phyloP scores from a whole-genome alignment of 2,113 vertebrate genomes.

The Falco punctatus region DNA sequence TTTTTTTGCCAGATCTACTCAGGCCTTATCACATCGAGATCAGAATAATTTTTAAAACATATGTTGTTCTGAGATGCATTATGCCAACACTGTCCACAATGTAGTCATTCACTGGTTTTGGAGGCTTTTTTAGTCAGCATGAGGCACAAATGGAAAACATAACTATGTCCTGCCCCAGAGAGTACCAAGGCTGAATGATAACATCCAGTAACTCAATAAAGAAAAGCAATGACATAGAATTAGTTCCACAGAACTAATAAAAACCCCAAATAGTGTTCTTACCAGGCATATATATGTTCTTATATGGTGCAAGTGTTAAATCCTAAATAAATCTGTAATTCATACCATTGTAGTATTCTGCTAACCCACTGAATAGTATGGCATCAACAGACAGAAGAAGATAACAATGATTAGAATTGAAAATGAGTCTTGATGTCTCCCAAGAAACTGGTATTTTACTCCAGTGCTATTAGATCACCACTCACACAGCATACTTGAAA shows the following conservation, averaged over 20 bases:
- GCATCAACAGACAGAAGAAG: not conserved
- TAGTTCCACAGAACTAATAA: not conserved
- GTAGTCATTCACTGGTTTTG: not conserved
- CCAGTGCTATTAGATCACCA: not conserved
- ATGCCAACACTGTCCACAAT: not conserved
- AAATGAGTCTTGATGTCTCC: not conserved
- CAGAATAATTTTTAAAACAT: not conserved
- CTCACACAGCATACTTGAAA: not conserved
- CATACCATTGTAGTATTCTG: not conserved
- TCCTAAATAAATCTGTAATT: not conserved
- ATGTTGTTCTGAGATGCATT: not conserved
- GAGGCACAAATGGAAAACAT: not conserved
- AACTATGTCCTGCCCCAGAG: not conserved
- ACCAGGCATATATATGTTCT: not conserved
- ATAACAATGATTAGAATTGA: not conserved
- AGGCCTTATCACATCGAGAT: not conserved
- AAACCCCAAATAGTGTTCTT: accelerated
- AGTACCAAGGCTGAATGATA: not conserved
- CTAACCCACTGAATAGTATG: not conserved
- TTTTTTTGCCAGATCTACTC: not conserved
- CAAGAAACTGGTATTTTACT: not conserved
- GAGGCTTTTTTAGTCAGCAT: not conserved
- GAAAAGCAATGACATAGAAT: not conserved
- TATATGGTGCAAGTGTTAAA: not conserved
- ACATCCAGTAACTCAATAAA: not conserved